Evolutionary conservation across 53 echinoderm and acorn worm species (phyloP), one percentile per base, ranked within the genome.

Genomic region (Holothuria leucospilota): DNA sequence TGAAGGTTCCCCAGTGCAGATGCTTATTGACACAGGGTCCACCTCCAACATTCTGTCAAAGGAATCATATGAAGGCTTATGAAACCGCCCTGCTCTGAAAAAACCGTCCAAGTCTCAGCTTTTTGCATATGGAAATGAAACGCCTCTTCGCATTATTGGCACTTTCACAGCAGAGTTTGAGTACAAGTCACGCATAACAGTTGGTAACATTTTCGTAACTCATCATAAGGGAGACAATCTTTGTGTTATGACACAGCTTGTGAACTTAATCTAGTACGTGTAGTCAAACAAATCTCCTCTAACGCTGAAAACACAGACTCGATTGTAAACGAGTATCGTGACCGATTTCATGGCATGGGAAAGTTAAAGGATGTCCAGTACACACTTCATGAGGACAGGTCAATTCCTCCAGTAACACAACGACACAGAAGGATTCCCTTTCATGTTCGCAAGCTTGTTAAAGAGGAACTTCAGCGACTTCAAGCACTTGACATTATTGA

Each of bases 391-490:
- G 13, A 13, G 20, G 92, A 92, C 86, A 29, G 25, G 16, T 82
- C 85, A 0, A 71, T 92, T 51, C 58, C 67, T 64, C 89, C 89
- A 8, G 84, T 86, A 28, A 81, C 74, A 39, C 64, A 60, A 56
- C 86, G 85, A 39, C 89, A 86, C 77, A 73, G 93, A 18, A 74
- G 93, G 56, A 90, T 93, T 39, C 93, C 93, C 10, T 92, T 92
- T 68, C 90, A 90, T 62, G 25, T 93, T 41, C 84, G 93, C 20
- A 71, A 82, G 20, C 51, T 64, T 52, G 82, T 90, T 59, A 86
- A 81, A 60, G 51, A 75, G 27, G 92, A 92, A 85, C 86, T 92
- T 46, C 82, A 92, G 62, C 39, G 86, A 25, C 51, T 92, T 38
- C 67, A 63, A 20, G 71, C 73, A 62, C 61, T 81, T n/a, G 88